Conservation (phyloP, 2,113 vertebrate genomes). For the Aramus guarauna region DNA sequence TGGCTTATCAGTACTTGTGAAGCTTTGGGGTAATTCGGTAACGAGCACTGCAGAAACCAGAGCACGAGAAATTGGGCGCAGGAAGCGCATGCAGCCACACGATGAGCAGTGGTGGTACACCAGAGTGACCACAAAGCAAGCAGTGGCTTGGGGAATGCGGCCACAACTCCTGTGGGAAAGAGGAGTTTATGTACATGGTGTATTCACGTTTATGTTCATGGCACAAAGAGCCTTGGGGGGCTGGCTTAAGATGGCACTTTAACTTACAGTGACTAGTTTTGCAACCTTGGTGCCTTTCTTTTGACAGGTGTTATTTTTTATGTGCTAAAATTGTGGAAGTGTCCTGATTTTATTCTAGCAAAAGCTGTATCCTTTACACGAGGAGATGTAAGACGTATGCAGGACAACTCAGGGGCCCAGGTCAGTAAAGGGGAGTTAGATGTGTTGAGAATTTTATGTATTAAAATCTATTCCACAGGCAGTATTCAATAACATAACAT, state of each 20-base stretch:
- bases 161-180: background rate
- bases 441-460: background rate
- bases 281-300: background rate
- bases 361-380: background rate
- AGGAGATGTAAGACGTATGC: background rate
- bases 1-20: background rate
- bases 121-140: background rate
- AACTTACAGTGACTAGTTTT: background rate
- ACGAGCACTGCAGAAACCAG: background rate
- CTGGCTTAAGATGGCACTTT: background rate
- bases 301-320: background rate
- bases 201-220: background rate
- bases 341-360: background rate
- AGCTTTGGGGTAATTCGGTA: background rate
- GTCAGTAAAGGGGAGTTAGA: background rate
- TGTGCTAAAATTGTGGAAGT: background rate
- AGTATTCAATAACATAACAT: background rate
- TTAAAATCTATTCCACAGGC: background rate
- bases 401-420: background rate
- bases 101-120: no score
- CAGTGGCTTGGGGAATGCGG: background rate
- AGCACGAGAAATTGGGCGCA: no score
- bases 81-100: background rate
- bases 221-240: background rate
- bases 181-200: background rate